These are phyloP conservation scores for Erebia aethiops DNA, from an alignment of 2,888 invertebrate species.

Conservation along the genomic window DNA sequence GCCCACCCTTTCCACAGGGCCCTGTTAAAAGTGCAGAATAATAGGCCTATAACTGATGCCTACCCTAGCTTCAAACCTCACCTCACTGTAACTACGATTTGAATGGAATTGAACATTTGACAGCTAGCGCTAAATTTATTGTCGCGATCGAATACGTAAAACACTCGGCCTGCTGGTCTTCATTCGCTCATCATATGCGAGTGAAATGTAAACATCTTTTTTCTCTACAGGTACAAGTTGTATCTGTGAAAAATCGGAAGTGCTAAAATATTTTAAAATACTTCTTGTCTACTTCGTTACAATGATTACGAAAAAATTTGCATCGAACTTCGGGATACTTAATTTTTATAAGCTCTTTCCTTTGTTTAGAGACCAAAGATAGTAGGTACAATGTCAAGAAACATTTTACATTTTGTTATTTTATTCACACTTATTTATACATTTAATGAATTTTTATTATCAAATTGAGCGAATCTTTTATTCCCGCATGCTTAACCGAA, in stretches of 20 bases:
- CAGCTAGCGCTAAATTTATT: too few relatives aligned
- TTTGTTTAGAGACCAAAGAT: conserved; percentile 12
- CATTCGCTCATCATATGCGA: too few relatives aligned
- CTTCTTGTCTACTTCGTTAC: conserved; percentile 18
- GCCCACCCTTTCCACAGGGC: too few relatives aligned
- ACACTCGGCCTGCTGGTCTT: too few relatives aligned
- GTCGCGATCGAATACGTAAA: too few relatives aligned
- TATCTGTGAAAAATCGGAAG: conserved; percentile 14
- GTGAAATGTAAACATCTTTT: not conserved
- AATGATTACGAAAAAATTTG: not conserved
- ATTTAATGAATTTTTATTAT: conserved; percentile 52
- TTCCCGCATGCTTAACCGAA: conserved; percentile 61
- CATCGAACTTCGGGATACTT: conserved; percentile 4
- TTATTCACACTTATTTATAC: conserved; percentile 34
- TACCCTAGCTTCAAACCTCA: too few relatives aligned
- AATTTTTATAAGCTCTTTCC: conserved; percentile 17
- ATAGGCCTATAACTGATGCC: too few relatives aligned
- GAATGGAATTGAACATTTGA: not conserved
- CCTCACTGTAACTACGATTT: not conserved
- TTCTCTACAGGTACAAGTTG: not conserved
- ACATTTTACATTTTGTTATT: not conserved
- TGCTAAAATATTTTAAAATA: conserved; percentile 34
- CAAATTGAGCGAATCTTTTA: conserved; percentile 72
- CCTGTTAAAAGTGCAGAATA: too few relatives aligned
- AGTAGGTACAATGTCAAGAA: conserved; percentile 10